Percentiles rank a stretch among this genome's conserved stretches.
Evolutionary conservation across 2,888 invertebrate genomes (phyloP).

Genomic region (Oxycera nigricornis): DNA sequence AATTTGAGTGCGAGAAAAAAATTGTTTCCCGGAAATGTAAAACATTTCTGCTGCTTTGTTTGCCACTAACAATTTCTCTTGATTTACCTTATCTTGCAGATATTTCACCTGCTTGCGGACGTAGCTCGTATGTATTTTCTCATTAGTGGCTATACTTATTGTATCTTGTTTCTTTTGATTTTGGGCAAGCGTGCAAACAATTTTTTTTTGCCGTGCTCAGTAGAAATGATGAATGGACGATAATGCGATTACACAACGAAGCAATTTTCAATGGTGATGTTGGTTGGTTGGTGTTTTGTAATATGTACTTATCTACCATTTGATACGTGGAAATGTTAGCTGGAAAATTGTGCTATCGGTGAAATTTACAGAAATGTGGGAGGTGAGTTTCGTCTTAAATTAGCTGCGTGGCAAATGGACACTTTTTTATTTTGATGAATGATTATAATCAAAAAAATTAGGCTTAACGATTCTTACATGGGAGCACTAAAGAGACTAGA

Average conservation of each 20-base stretch:
- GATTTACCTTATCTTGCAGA: neutral
- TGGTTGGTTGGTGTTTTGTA: too few relatives aligned
- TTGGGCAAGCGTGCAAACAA: neutral
- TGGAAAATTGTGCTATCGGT: too few relatives aligned
- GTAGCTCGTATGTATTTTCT: neutral
- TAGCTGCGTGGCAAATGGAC: too few relatives aligned
- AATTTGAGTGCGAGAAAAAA: neutral
- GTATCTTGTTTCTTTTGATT: neutral
- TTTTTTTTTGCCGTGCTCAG: neutral
- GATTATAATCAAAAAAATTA: too few relatives aligned
- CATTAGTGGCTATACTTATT: neutral
- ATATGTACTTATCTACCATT: too few relatives aligned
- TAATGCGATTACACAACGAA: neutral
- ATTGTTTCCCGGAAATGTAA: neutral
- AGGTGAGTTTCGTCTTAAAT: too few relatives aligned
- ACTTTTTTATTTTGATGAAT: too few relatives aligned
- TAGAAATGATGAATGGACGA: neutral
- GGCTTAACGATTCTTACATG: too few relatives aligned
- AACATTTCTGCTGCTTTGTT: slow-evolving; percentile 15
- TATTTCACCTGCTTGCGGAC: slow-evolving; percentile 18
- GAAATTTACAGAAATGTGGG: too few relatives aligned
- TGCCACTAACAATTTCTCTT: neutral
- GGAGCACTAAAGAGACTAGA: too few relatives aligned
- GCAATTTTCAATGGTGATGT: neutral
- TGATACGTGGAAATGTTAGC: too few relatives aligned